Conservation (phyloP, 2,113 vertebrate species). For the Istiophorus platypterus region DNA sequence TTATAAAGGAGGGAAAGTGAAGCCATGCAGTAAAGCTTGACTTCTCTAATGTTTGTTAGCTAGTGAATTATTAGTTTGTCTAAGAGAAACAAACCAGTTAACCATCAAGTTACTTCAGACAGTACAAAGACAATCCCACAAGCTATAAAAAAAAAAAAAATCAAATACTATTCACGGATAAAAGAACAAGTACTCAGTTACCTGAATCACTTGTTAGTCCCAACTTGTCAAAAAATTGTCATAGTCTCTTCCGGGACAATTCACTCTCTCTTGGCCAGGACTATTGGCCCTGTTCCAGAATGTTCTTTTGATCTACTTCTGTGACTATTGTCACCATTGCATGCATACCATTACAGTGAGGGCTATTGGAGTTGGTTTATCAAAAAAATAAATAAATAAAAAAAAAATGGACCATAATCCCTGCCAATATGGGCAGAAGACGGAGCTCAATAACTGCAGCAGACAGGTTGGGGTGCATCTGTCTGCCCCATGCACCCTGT, state of each 20-base stretch:
- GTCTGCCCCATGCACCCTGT: conserved; percentile 72
- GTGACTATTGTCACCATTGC: conserved; percentile 69
- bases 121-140: conserved; percentile 40
- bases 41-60: conserved; percentile 38
- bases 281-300: conserved; percentile 60
- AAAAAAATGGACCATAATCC: conserved; percentile 68
- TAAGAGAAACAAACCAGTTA: conserved; percentile 57
- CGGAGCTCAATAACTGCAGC: conserved; percentile 64
- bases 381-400: conserved; percentile 51
- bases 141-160: conserved; percentile 10
- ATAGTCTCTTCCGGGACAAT: conserved; percentile 43
- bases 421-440: conserved; percentile 72
- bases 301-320: conserved; percentile 66
- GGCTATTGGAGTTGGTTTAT: conserved; percentile 52
- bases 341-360: conserved; percentile 71
- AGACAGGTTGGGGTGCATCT: conserved; percentile 81
- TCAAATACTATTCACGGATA: conserved; percentile 25
- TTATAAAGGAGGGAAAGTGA: background rate
- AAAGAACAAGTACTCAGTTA: conserved; percentile 5
- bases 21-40: background rate
- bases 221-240: conserved; percentile 55
- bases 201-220: conserved; percentile 40
- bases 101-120: conserved; percentile 60
- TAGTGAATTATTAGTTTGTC: conserved; percentile 70
- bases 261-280: conserved; percentile 38